These are phyloP conservation scores for Nycteola revayana DNA, from an alignment of 2,888 invertebrate genomes.

Conservation along the genomic window DNA sequence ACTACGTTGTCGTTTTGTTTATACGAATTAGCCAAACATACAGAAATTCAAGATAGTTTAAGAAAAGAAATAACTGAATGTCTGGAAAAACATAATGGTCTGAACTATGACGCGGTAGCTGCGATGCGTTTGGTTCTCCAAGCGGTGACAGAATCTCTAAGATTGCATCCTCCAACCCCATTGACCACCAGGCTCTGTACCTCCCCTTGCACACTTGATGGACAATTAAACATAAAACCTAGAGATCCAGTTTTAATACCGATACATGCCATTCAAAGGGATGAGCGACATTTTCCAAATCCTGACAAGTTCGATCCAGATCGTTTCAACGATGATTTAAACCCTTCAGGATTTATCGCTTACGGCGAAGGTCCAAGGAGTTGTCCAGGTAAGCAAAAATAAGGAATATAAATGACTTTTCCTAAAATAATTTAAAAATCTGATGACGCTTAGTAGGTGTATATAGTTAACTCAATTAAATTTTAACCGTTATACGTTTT, in stretches of 20 bases:
- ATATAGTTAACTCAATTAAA: no score
- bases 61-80: slow-evolving; percentile 62
- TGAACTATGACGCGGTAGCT: slow-evolving; percentile 65
- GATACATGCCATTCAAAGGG: slow-evolving; percentile 65
- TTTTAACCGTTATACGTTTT: no score
- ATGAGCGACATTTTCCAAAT: slow-evolving; percentile 59
- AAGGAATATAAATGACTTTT: no score
- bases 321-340: slow-evolving; percentile 56
- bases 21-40: slow-evolving; percentile 66
- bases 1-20: slow-evolving; percentile 72
- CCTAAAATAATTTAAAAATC: no score
- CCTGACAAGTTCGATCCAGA: slow-evolving; percentile 70
- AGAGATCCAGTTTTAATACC: slow-evolving; percentile 67
- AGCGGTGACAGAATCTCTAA: slow-evolving; percentile 59
- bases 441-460: no score
- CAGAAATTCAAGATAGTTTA: slow-evolving; percentile 57
- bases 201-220: slow-evolving; percentile 54
- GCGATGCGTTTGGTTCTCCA: slow-evolving; percentile 61
- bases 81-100: slow-evolving; percentile 46
- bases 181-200: slow-evolving; percentile 70
- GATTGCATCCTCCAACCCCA: slow-evolving; percentile 71
- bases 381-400: slow-evolving; percentile 69
- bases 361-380: slow-evolving; percentile 73
- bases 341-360: slow-evolving; percentile 63
- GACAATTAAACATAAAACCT: slow-evolving; percentile 51